Base-by-base conservation (phyloP, 2,113 vertebrate genomes). In the Hippocampus comes region DNA sequence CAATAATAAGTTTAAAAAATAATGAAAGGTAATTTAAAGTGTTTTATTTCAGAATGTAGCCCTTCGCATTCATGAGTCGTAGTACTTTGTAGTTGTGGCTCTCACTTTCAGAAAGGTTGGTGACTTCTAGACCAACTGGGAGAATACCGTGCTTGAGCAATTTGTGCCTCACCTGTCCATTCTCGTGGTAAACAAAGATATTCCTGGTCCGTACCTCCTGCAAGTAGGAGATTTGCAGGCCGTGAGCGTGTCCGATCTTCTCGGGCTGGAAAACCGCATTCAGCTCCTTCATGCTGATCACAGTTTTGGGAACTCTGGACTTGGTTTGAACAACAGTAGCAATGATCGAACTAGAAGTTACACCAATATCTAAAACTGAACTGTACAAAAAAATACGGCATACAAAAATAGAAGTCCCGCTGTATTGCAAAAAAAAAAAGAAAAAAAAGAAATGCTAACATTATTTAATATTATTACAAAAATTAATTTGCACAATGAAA, bases 241-340 rank as follows among this genome's bases (percentile, higher is more conserved):
- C 96, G 0, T 97, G 92, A 15, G 78, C 70, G 27, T 97, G 93
- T 15, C 92, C 89, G 1, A 96, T 95, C 89, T 96, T 98, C 80
- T 95, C 92, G 0, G 93, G 93, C 84, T 98, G 95, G 88, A 98
- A 97, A 75, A 92, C 94, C 63, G 92, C 96, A 70, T 97, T 97
- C 80, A 98, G 89, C 67, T 92, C 92, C 86, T 92, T 93, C 85
- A 98, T 79, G 73, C 78, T 89, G 86, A 98, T 95, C 67, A 93
- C 21, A 25, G 93, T 94, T 90, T 96, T 97, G 63, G 96, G 94
- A 63, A 74, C 84, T 89, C 91, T 94, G 71, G 90, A 87, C 93
- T 95, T 57, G 17, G 81, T 86, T 89, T 68, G 11, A 60, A 76
- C 9, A 34, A 48, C 12, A 71, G 9, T 4, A 49, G 30, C 5